Conservation (phyloP, 2,888 invertebrate genomes). For the Morpho helenor region DNA sequence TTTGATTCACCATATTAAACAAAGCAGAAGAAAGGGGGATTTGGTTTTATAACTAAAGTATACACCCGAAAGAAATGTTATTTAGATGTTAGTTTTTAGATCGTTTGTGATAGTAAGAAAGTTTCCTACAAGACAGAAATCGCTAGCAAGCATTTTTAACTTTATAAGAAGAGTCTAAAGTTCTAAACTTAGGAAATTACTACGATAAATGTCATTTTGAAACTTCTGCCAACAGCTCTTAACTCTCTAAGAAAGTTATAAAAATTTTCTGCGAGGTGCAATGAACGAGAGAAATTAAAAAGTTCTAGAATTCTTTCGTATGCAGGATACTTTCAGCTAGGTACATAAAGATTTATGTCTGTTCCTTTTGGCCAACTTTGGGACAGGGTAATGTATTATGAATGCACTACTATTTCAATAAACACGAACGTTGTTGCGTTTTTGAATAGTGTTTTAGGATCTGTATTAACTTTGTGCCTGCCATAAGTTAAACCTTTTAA, state of each 20-base stretch:
- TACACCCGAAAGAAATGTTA: background rate
- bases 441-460: too few species aligned
- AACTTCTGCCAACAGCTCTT: constrained; percentile 28
- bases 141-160: constrained; percentile 23
- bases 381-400: too few species aligned
- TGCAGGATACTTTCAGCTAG: background rate
- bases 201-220: constrained; percentile 29
- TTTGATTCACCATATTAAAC: too few species aligned
- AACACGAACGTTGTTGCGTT: too few species aligned
- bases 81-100: constrained; percentile 3
- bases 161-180: constrained; percentile 25
- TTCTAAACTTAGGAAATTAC: constrained; percentile 30
- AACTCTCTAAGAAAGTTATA: constrained; percentile 25
- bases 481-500: too few species aligned
- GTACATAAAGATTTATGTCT: too few species aligned
- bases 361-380: too few species aligned
- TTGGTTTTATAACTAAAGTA: too few species aligned
- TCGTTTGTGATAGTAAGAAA: constrained; percentile 11
- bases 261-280: constrained; percentile 10
- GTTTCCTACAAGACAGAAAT: constrained; percentile 20
- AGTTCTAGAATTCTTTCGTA: background rate
- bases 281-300: constrained; percentile 3
- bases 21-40: too few species aligned
- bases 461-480: too few species aligned
- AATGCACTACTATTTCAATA: too few species aligned